Evolutionary conservation across 64 coral and sea anemone genomes (phyloP).

Genomic region (Montipora capricornis): DNA sequence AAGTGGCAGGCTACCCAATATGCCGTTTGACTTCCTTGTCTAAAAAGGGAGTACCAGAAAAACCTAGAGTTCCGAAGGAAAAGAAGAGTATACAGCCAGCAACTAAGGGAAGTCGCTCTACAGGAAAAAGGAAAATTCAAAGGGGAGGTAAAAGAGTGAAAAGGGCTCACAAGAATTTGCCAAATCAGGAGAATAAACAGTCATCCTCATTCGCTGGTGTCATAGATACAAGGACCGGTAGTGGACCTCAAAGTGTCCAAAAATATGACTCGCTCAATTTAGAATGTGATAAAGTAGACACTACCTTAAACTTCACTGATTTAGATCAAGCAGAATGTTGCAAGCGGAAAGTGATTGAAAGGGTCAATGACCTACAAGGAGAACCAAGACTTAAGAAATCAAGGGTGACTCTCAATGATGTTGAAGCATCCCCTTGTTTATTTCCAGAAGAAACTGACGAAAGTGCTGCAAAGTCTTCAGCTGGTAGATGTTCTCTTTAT

Average conservation of each 20-base stretch:
- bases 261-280: background rate
- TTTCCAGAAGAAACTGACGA: background rate
- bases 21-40: background rate
- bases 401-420: background rate
- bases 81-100: background rate
- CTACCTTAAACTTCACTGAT: background rate
- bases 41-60: background rate
- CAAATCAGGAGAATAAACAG: background rate
- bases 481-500: background rate
- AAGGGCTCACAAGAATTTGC: background rate
- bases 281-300: background rate
- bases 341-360: background rate
- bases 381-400: background rate
- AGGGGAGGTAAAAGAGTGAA: background rate
- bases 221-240: background rate
- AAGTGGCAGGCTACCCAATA: slow-evolving; percentile 75
- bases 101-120: background rate
- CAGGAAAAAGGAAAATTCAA: background rate
- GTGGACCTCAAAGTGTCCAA: background rate
- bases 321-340: background rate
- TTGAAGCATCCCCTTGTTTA: slow-evolving; percentile 1
- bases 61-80: background rate
- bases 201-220: too few species aligned
- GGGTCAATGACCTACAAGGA: background rate
- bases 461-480: background rate